Conservation (phyloP, 1,140 invertebrate species). For the Hesperophylax magnus region DNA sequence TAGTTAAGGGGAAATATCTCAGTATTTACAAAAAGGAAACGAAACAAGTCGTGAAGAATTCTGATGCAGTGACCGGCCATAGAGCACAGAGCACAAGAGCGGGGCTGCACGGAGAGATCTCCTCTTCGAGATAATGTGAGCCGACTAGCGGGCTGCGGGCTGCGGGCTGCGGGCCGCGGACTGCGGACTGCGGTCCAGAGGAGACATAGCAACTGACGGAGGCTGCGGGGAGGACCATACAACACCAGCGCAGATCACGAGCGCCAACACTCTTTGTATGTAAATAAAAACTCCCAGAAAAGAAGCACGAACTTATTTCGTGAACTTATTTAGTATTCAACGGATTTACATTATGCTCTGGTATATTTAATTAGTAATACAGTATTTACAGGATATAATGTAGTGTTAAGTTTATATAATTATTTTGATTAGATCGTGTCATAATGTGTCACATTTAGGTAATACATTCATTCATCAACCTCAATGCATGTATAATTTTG, state of each 20-base stretch:
- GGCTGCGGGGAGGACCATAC: constrained; percentile 18
- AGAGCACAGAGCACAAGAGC: not conserved
- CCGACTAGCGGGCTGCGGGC: too few relatives aligned
- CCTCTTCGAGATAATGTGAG: not conserved
- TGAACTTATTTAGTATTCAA: constrained; percentile 9
- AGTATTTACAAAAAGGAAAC: too few relatives aligned
- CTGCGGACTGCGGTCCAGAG: too few relatives aligned
- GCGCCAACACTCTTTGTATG: constrained; percentile 40
- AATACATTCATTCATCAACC: too few relatives aligned
- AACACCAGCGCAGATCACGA: constrained; percentile 37
- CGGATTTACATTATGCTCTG: not conserved
- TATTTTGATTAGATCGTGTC: too few relatives aligned
- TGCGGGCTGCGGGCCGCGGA: too few relatives aligned
- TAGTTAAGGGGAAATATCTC: too few relatives aligned
- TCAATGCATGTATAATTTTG: too few relatives aligned
- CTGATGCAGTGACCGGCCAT: not conserved
- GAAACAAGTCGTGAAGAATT: constrained; percentile 12
- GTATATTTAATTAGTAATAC: not conserved
- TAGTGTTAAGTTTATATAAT: too few relatives aligned
- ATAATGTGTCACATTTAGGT: too few relatives aligned
- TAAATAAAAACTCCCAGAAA: constrained; percentile 32
- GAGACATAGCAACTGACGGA: not conserved
- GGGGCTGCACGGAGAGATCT: constrained; percentile 10
- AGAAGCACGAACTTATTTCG: constrained; percentile 6
- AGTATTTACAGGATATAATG: too few relatives aligned